phyloP scores from a whole-genome alignment of 2,113 vertebrate genomes.

The Trematomus loennbergii region DNA sequence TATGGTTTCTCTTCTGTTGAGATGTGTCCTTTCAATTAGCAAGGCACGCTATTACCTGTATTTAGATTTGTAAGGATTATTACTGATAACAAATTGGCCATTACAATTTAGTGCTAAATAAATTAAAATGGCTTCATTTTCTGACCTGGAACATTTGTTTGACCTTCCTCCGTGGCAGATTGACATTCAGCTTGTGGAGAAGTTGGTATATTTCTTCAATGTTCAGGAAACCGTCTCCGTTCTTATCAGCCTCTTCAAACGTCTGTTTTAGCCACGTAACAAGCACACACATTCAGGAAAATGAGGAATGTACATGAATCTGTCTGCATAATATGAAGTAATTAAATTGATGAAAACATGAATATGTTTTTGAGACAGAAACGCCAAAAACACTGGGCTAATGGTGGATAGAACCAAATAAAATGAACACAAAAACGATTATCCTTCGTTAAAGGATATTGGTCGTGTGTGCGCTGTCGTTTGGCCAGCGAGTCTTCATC shows the following conservation, averaged over 20 bases:
- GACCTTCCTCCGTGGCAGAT: conserved; percentile 95
- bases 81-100: too few relatives aligned
- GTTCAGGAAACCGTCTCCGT: conserved; percentile 94
- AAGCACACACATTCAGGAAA: conserved; percentile 83
- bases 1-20: too few relatives aligned
- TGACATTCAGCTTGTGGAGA: conserved; percentile 98
- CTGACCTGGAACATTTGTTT: conserved; percentile 99
- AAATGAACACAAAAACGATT: not conserved
- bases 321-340: not conserved
- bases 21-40: too few relatives aligned
- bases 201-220: conserved; percentile 98
- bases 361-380: not conserved
- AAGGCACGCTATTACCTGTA: too few relatives aligned
- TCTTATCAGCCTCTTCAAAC: conserved; percentile 97
- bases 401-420: not conserved
- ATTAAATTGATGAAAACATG: not conserved
- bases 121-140: not conserved
- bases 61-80: too few relatives aligned
- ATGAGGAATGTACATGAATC: rapidly evolving
- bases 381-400: not conserved
- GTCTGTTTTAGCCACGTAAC: conserved; percentile 96
- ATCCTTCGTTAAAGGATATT: conserved; percentile 92
- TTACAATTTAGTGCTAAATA: not conserved
- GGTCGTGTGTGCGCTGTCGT: conserved; percentile 93
- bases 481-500: conserved; percentile 96